A percentile compares a stretch with the other conserved stretches of the same genome.
phyloP scores from a whole-genome alignment of 1,140 invertebrate genomes.

The Pantala flavescens region DNA sequence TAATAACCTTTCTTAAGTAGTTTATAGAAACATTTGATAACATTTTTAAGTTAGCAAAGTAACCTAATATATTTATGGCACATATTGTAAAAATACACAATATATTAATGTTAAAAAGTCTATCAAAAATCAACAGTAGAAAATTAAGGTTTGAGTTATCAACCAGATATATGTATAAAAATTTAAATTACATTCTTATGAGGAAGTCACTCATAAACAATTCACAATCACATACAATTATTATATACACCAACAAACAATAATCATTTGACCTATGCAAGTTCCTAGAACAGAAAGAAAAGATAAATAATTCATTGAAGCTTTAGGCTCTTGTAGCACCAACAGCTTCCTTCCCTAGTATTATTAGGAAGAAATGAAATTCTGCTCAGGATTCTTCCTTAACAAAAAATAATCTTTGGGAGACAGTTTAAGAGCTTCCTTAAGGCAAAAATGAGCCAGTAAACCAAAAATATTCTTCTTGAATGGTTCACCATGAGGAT shows the following conservation, averaged over 20 bases:
- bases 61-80: neutral
- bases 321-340: neutral
- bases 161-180: neutral
- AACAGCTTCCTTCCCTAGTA: neutral
- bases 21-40: too few species aligned
- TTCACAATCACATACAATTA: neutral
- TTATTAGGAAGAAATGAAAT: neutral
- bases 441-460: neutral
- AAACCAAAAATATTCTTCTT: neutral
- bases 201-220: neutral
- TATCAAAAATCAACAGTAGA: constrained; percentile 7
- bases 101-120: neutral
- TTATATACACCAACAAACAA: neutral
- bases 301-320: neutral
- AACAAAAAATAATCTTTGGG: neutral
- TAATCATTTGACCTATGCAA: neutral
- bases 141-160: neutral
- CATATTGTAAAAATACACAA: neutral
- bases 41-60: too few species aligned
- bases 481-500: too few species aligned
- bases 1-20: too few species aligned
- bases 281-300: neutral
- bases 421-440: neutral
- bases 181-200: neutral
- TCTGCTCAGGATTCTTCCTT: neutral